Conservation (phyloP, 2,113 vertebrate species). For the Excalfactoria chinensis region DNA sequence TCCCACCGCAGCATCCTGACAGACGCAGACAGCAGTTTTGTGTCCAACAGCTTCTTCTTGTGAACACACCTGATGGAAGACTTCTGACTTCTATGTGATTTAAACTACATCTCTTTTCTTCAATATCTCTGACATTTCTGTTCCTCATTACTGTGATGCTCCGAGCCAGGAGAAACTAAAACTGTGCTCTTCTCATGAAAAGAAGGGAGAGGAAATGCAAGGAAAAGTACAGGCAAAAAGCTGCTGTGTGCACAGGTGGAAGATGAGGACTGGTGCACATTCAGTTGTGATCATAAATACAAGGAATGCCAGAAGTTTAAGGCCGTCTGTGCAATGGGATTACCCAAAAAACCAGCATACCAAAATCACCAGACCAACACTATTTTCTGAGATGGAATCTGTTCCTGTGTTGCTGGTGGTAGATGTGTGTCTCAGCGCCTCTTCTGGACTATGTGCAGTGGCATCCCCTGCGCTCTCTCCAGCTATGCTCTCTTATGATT, state of each 20-base stretch:
- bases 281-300: not conserved
- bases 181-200: not conserved
- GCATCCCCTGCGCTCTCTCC: not conserved
- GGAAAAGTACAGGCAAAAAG: not conserved
- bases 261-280: not conserved
- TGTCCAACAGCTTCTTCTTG: constrained; percentile 1
- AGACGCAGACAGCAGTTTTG: not conserved
- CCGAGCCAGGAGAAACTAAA: not conserved
- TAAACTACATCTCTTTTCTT: not conserved
- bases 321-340: not conserved
- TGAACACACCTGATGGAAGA: not conserved
- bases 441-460: not conserved
- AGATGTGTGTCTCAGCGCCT: rapidly evolving
- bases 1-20: not conserved
- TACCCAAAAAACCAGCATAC: not conserved
- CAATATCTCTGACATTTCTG: constrained; percentile 12
- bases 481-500: not conserved
- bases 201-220: not conserved
- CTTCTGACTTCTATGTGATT: not conserved
- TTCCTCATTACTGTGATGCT: not conserved
- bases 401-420: rapidly evolving
- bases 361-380: rapidly evolving
- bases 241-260: not conserved
- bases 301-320: rapidly evolving
- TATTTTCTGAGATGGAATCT: rapidly evolving